Base-by-base conservation (phyloP, 37 sponge, comb jelly and placozoan species). In the Ianthella basta region DNA sequence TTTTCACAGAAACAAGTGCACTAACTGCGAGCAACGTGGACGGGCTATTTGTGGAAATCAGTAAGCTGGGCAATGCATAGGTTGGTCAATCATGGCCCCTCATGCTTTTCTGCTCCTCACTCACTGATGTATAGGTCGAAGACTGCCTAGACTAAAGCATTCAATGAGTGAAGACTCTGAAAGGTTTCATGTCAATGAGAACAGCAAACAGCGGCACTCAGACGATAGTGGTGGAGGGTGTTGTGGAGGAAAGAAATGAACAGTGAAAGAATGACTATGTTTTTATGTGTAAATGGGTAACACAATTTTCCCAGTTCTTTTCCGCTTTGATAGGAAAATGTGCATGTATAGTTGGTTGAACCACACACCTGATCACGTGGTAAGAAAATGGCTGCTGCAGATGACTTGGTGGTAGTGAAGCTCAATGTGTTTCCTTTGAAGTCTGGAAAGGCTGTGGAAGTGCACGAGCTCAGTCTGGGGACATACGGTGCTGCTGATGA, bases 1-100 rank as follows among this genome's bases (percentile, higher is more conserved):
- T 95, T 19, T 95, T 95, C 65, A 60, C 85, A 36, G 96, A 95
- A 78, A 95, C 96, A 0, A 95, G 96, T 84, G 96, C 96, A 61
- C 83, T 91, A 21, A 85, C 77, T 21, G 86, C 96, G 0, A 83
- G 56, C 5, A 95, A 95, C 78, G 96, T 95, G 15, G 90, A 90
- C 37, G 74, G 80, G 39, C 21, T 95, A 12, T 95, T 95, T 88
- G 73, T 93, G 23, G 78, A 90, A 56, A 95, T 95, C 32, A 86
- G 96, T 95, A 54, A 92, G 95, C 84, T 80, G 21, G 54, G 4
- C 37, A 20, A 21, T 2, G 36, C 35, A 35, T 4, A 70, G 5
- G 36, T 34, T 35, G 15, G 68, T n/a, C n/a, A n/a, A n/a, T n/a
- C 72, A 5, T 70, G 72, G 2, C 10, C 37, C 2, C 6, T 3